Base-by-base conservation (phyloP, 2,113 vertebrate species). In the Corythaeola cristata region DNA sequence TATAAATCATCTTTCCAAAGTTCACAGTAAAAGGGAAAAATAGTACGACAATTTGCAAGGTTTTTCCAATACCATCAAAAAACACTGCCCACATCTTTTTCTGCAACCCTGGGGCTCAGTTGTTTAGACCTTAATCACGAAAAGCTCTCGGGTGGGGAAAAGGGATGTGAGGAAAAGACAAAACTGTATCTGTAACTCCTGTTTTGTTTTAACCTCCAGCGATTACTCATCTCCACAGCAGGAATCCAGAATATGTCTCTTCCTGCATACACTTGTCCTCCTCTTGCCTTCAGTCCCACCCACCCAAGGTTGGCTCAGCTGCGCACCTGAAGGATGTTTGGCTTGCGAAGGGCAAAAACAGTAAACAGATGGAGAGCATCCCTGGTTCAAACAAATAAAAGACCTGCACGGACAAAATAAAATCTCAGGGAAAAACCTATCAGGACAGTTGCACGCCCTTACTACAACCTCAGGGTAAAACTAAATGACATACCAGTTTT, bases 181-280 rank as follows among this genome's bases (percentile, higher is more conserved):
- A 66, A 91, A 80, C 15, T 64, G 8, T 67, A 67, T 71, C 52
- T 55, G 24, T 33, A 85, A 80, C 33, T 19, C n/a, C 52, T 77
- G 28, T 88, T 97, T 88, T 90, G 67, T 56, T 35, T 89, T 76
- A 78, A 93, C 69, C 83, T 90, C 62, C 75, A 91, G 58, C 0
- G 1, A 88, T 90, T 72, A 94, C 76, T 85, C 91, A 94, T 90
- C 86, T 86, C 80, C 85, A 60, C 88, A 85, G 82, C 24, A 88
- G 53, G 87, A 96, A 96, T 96, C 93, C 52, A 66, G 96, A 95
- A 77, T 95, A 63, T 75, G 92, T 39, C 85, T 92, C 77, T 90
- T 95, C 93, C 96, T 96, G 91, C 92, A 91, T 41, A 86, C 30
- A 30, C 84, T 75, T 92, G 69, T 93, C 93, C 91, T 95, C 24